Conservation (phyloP, 2,888 invertebrate species). For the Drosophila histrio region DNA sequence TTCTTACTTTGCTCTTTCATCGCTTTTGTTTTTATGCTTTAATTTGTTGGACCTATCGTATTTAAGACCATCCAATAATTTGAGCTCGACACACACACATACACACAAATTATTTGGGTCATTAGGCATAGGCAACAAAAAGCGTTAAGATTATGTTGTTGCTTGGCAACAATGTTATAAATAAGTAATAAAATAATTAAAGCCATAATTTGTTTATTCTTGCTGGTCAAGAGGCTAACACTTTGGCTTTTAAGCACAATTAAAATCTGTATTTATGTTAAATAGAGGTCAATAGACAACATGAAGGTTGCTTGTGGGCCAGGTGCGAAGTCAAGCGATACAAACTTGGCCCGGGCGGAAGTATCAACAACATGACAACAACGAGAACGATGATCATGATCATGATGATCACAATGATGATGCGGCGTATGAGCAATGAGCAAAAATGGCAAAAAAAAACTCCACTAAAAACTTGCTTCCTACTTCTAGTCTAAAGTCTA, state of each 20-base stretch:
- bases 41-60: conserved; percentile 38
- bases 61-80: conserved; percentile 21
- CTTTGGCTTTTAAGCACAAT: background rate
- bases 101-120: conserved; percentile 62
- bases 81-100: no score
- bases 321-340: conserved; percentile 33
- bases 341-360: conserved; percentile 55
- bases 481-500: conserved; percentile 40
- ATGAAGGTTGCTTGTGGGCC: conserved; percentile 72
- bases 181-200: background rate
- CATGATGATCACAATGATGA: conserved; percentile 10
- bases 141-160: conserved; percentile 12
- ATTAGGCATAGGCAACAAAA: conserved; percentile 57
- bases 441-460: conserved; percentile 34
- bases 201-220: background rate
- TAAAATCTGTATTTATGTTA: conserved; percentile 1
- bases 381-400: background rate
- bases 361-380: conserved; percentile 44
- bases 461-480: conserved; percentile 60
- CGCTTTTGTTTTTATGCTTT: conserved; percentile 46
- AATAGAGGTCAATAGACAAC: conserved; percentile 82
- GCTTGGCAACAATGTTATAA: background rate
- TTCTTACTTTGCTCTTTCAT: conserved; percentile 31
- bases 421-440: conserved; percentile 57
- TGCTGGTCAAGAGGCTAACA: background rate